Evolutionary conservation across 2,113 vertebrate species (phyloP).

Genomic region (Ammodytes marinus): DNA sequence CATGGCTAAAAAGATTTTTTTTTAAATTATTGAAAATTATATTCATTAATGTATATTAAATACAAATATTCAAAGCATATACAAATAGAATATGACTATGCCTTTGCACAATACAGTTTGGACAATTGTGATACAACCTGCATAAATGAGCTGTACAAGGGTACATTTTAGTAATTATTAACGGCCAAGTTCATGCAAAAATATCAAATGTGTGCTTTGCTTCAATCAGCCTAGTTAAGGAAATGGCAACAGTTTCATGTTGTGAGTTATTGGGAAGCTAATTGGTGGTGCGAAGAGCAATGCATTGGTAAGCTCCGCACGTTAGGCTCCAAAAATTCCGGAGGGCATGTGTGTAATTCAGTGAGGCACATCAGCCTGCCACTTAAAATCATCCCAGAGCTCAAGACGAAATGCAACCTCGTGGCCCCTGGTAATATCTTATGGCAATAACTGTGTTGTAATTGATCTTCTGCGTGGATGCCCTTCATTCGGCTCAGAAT

Average conservation of each 20-base stretch:
- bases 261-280: conserved; percentile 11
- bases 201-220: neutral
- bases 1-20: neutral
- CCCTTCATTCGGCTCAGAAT: conserved; percentile 9
- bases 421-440: conserved; percentile 38
- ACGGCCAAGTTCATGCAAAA: neutral
- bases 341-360: conserved; percentile 11
- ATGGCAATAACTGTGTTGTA: conserved; percentile 37
- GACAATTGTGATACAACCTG: neutral
- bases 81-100: neutral
- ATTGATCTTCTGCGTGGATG: conserved; percentile 50
- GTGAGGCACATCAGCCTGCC: conserved; percentile 10
- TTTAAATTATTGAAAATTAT: too few species aligned
- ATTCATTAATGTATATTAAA: too few species aligned
- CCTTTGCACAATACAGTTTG: neutral
- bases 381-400: conserved; percentile 13
- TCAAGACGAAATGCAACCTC: conserved; percentile 25
- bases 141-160: neutral
- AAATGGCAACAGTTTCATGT: neutral
- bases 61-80: too few species aligned
- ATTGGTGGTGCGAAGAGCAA: conserved; percentile 8
- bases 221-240: neutral
- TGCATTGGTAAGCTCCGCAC: neutral
- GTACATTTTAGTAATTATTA: conserved; percentile 12
- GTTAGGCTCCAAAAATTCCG: neutral